phyloP scores from a whole-genome alignment of 2,888 invertebrate species.

The Himalopsyche kuldschensis region DNA sequence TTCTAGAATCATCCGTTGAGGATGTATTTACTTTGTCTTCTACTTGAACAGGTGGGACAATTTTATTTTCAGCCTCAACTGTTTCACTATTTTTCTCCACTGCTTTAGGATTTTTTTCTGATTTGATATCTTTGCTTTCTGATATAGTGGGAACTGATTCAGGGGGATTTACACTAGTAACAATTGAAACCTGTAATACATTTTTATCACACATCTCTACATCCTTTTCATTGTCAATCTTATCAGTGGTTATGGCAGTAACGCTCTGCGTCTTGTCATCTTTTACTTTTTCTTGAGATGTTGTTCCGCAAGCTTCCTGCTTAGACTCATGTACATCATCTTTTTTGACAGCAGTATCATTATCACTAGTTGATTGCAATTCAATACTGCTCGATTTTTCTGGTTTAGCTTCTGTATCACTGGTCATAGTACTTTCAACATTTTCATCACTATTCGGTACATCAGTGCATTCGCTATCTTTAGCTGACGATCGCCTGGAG shows the following conservation, averaged over 20 bases:
- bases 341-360: background rate
- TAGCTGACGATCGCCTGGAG: conserved; percentile 29
- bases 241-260: background rate
- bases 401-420: background rate
- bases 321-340: background rate
- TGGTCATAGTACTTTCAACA: background rate
- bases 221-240: background rate
- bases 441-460: background rate
- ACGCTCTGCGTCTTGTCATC: background rate
- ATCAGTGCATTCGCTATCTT: conserved; percentile 4
- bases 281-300: background rate
- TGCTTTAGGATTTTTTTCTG: background rate
- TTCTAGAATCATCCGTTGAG: background rate
- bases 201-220: background rate
- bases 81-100: background rate
- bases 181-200: background rate
- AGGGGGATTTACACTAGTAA: background rate
- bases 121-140: background rate
- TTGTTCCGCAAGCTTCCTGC: background rate
- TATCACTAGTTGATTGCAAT: background rate
- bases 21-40: background rate
- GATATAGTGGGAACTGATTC: background rate
- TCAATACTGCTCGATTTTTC: background rate
- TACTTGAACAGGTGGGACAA: background rate
- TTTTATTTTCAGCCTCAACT: background rate